phyloP scores from a whole-genome alignment of 2,888 invertebrate genomes.

The Scaptomyza caliginosa region DNA sequence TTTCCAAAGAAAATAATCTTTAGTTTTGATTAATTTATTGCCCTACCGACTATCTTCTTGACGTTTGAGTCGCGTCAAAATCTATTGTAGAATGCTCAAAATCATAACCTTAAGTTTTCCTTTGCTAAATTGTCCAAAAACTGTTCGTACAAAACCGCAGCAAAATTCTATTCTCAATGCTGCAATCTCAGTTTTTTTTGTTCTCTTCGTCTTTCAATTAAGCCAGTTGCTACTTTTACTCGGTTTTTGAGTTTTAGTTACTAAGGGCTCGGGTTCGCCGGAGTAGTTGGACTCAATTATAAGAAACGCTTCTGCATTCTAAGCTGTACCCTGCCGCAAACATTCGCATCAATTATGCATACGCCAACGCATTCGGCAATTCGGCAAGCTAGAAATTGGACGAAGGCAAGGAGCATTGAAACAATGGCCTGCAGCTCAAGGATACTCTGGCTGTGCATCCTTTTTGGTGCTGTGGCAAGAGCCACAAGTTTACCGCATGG shows the following conservation, averaged over 20 bases:
- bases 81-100: slow-evolving; percentile 27
- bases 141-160: slow-evolving; percentile 29
- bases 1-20: slow-evolving; percentile 56
- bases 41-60: slow-evolving; percentile 25
- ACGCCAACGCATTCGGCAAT: slow-evolving; percentile 67
- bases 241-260: slow-evolving; percentile 15
- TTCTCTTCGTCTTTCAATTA: slow-evolving; percentile 27
- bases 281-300: slow-evolving; percentile 69
- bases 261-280: background rate
- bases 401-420: slow-evolving; percentile 10
- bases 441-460: slow-evolving; percentile 44
- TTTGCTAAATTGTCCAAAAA: no score
- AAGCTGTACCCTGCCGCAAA: slow-evolving; percentile 69
- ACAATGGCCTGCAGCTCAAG: slow-evolving; percentile 57
- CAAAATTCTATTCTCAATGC: slow-evolving; percentile 36
- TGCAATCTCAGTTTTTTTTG: slow-evolving; percentile 44
- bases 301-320: slow-evolving; percentile 62
- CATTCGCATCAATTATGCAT: slow-evolving; percentile 81
- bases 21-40: slow-evolving; percentile 75
- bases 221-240: slow-evolving; percentile 29
- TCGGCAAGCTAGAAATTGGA: no score
- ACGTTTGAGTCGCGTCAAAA: no score
- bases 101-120: no score
- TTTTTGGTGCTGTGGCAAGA: slow-evolving; percentile 54
- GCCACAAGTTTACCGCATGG: slow-evolving; percentile 72